These are phyloP conservation scores for Apostichopus parvimensis DNA, from an alignment of 35 echinoderm and acorn worm species.

Conservation along the genomic window DNA sequence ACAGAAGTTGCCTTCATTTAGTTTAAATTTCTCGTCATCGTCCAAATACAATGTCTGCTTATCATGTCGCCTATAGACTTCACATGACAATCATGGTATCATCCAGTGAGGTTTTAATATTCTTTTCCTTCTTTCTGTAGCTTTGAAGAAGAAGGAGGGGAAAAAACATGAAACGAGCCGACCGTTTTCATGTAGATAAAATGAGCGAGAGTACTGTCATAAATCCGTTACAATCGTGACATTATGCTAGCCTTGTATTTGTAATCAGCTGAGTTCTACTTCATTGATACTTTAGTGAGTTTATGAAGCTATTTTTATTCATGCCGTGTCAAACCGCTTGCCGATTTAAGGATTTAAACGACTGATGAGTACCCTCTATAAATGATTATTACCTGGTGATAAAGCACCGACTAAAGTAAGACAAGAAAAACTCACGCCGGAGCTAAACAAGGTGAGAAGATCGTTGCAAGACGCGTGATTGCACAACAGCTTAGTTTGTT, in stretches of 20 bases:
- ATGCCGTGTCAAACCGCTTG: slow-evolving; percentile 40
- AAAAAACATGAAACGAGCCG: background rate
- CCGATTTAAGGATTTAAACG: slow-evolving; percentile 23
- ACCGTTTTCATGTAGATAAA: background rate
- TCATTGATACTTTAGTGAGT: background rate
- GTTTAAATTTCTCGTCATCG: too few species aligned
- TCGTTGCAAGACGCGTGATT: too few species aligned
- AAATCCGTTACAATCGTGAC: slow-evolving; percentile 24
- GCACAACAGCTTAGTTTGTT: too few species aligned
- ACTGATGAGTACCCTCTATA: slow-evolving; percentile 3
- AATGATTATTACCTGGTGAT: slow-evolving; percentile 14
- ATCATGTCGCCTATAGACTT: too few species aligned
- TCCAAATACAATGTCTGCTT: too few species aligned
- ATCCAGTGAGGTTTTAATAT: too few species aligned
- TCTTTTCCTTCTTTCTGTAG: too few species aligned
- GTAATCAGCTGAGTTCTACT: background rate
- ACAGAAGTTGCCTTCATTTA: too few species aligned
- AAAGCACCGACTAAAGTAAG: background rate
- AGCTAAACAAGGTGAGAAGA: too few species aligned
- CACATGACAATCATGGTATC: too few species aligned
- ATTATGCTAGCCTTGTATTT: background rate
- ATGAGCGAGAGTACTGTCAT: background rate
- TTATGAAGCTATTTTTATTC: background rate
- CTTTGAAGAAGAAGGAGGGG: background rate
- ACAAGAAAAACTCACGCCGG: slow-evolving; percentile 8